A percentile compares a stretch with the other conserved stretches of the same genome.
Conservation (phyloP, 2,888 invertebrate genomes). For the Neoitamus cyanurus region DNA sequence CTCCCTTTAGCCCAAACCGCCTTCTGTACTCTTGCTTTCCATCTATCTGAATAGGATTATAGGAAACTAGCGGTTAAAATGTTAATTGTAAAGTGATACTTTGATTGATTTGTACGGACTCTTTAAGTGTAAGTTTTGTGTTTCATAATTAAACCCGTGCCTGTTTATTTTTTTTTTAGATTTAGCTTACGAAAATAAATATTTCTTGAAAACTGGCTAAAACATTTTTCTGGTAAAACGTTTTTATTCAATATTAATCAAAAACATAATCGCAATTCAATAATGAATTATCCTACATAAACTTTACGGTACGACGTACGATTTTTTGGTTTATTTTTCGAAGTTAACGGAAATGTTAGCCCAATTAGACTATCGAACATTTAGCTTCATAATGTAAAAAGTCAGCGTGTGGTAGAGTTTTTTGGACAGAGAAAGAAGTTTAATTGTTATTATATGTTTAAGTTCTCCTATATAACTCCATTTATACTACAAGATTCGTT, state of each 20-base stretch:
- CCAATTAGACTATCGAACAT: too few relatives aligned
- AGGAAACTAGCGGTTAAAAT: neutral
- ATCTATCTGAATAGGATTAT: slow-evolving; percentile 8
- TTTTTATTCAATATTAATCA: too few relatives aligned
- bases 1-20: neutral
- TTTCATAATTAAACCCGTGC: slow-evolving; percentile 35
- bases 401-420: too few relatives aligned
- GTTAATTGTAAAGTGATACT: slow-evolving; percentile 25
- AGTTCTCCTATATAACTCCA: too few relatives aligned
- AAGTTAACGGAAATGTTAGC: too few relatives aligned
- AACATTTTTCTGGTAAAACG: neutral
- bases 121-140: slow-evolving; percentile 20
- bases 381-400: too few relatives aligned
- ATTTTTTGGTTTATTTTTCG: neutral
- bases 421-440: too few relatives aligned
- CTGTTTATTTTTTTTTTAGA: slow-evolving; percentile 35
- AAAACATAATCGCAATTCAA: too few relatives aligned
- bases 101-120: slow-evolving; percentile 12
- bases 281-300: too few relatives aligned
- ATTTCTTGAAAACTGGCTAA: slow-evolving; percentile 16
- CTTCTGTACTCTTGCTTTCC: neutral
- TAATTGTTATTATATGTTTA: too few relatives aligned
- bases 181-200: slow-evolving; percentile 34
- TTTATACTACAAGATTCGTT: too few relatives aligned
- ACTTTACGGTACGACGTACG: too few relatives aligned